phyloP scores from a whole-genome alignment of 2,797 vertebrate genomes.

The Poecilia gillii region DNA sequence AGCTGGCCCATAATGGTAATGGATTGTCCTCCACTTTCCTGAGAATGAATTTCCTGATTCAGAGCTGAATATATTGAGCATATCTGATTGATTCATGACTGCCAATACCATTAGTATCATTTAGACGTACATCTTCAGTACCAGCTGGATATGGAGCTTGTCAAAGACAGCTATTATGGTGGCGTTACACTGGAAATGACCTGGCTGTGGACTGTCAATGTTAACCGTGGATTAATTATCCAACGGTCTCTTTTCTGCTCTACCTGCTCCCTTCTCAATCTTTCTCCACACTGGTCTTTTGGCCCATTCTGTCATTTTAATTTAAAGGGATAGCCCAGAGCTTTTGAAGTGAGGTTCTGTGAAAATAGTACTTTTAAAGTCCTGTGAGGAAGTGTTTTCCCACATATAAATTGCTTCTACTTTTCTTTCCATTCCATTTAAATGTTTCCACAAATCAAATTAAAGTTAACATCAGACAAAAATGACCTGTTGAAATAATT shows the following conservation, averaged over 20 bases:
- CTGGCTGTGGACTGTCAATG: constrained; percentile 58
- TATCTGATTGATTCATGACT: constrained; percentile 65
- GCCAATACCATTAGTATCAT: constrained; percentile 55
- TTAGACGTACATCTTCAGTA: constrained; percentile 46
- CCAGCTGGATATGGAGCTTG: constrained; percentile 48
- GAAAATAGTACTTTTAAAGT: neutral
- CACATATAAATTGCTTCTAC: neutral
- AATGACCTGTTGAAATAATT: neutral
- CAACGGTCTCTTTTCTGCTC: constrained; percentile 29
- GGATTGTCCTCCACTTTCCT: constrained; percentile 38
- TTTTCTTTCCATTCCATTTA: neutral
- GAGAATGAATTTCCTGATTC: constrained; percentile 38
- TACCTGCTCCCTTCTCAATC: constrained; percentile 21
- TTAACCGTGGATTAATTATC: constrained; percentile 68
- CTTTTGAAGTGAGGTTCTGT: neutral
- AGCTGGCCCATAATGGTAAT: constrained; percentile 41
- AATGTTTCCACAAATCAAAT: neutral
- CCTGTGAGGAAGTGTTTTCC: neutral
- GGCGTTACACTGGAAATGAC: constrained; percentile 57
- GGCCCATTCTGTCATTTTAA: constrained; percentile 32
- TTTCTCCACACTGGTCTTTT: constrained; percentile 4
- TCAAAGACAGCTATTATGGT: constrained; percentile 60
- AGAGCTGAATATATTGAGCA: constrained; percentile 49
- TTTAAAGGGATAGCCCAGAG: constrained; percentile 26
- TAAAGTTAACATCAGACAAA: neutral